These are phyloP conservation scores for Syrista parreyssii DNA, from an alignment of 2,888 invertebrate species.

Conservation along the genomic window DNA sequence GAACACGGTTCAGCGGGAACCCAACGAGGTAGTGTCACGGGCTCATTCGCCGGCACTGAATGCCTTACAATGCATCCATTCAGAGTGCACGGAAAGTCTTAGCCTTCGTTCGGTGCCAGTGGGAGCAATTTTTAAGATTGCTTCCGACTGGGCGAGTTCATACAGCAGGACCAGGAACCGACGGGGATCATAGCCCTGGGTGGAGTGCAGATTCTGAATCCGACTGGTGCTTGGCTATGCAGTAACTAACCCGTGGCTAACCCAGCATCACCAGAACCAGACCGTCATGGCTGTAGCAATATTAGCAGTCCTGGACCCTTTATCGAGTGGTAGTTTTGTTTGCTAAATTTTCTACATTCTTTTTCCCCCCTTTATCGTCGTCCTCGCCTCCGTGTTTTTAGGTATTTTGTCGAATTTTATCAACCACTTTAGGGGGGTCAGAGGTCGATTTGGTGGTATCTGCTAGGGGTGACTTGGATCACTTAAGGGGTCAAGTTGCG, in stretches of 20 bases:
- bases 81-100: constrained; percentile 19
- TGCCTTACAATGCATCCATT: constrained; percentile 36
- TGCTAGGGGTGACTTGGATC: background rate
- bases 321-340: background rate
- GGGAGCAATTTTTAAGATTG: constrained; percentile 57
- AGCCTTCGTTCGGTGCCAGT: constrained; percentile 16
- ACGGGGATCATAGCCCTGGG: background rate
- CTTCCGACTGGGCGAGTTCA: constrained; percentile 33
- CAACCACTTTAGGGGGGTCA: background rate
- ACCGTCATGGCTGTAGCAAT: background rate
- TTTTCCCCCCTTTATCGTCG: background rate
- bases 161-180: background rate
- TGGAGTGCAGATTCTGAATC: background rate
- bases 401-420: background rate
- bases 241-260: background rate
- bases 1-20: constrained; percentile 38
- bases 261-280: background rate
- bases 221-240: background rate
- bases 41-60: constrained; percentile 35
- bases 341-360: background rate
- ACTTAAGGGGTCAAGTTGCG: background rate
- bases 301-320: background rate
- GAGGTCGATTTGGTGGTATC: background rate
- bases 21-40: constrained; percentile 17
- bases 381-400: background rate